These are phyloP conservation scores for Chaetophractus vellerosus DNA, from an alignment of 2,797 vertebrate genomes.

Conservation along the genomic window DNA sequence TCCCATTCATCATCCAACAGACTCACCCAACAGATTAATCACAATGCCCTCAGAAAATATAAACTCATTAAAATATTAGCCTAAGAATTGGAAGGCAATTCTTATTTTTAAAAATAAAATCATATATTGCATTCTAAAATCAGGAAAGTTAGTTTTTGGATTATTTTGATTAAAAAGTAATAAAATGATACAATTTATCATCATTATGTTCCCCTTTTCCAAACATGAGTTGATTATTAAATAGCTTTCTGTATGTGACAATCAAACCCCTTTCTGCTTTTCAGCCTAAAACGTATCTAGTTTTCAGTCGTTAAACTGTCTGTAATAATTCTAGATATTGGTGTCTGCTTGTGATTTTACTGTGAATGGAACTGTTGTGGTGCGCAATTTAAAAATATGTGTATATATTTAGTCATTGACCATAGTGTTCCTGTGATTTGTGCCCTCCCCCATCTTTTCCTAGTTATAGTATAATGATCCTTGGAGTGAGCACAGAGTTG, in stretches of 20 bases:
- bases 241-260: not conserved
- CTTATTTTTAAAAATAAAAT: slow-evolving; percentile 29
- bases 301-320: slow-evolving; percentile 24
- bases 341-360: slow-evolving; percentile 61
- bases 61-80: slow-evolving; percentile 62
- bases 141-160: slow-evolving; percentile 20
- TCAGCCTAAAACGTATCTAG: slow-evolving; percentile 22
- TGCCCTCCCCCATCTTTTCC: not conserved
- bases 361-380: slow-evolving; percentile 59
- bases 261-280: not conserved
- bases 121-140: slow-evolving; percentile 32
- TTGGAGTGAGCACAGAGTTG: not conserved
- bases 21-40: not conserved
- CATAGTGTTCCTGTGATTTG: not conserved
- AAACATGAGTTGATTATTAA: slow-evolving; percentile 30
- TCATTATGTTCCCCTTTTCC: not conserved
- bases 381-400: slow-evolving; percentile 49
- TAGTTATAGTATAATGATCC: not conserved
- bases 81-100: not conserved
- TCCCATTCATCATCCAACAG: not conserved
- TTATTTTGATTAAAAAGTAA: slow-evolving; percentile 49
- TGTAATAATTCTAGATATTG: slow-evolving; percentile 49
- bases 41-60: slow-evolving; percentile 44
- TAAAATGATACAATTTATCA: not conserved
- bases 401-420: not conserved